Evolutionary conservation across 2,888 invertebrate species (phyloP).

Genomic region (Choreutis nemorana): DNA sequence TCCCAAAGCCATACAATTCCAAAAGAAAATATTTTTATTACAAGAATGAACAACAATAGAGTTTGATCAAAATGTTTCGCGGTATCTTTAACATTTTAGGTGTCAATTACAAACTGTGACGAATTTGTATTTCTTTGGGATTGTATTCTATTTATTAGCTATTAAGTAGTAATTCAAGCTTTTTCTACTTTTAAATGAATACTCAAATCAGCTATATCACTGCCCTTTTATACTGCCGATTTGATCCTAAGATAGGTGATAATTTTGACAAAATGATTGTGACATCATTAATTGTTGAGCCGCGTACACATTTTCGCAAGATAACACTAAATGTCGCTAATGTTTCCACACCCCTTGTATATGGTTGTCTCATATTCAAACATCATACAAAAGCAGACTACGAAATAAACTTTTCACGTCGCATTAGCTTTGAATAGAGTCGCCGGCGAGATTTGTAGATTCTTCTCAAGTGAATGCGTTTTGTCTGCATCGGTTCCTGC

Average conservation of each 20-base stretch:
- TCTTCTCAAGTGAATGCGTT: no score
- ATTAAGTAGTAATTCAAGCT: slow-evolving; percentile 23
- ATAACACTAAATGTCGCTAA: no score
- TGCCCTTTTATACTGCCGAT: slow-evolving; percentile 29
- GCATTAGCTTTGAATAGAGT: no score
- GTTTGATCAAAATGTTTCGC: background rate
- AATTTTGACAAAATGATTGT: slow-evolving; percentile 9
- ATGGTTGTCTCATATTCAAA: no score
- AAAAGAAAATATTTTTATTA: background rate
- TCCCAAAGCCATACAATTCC: slow-evolving; percentile 46
- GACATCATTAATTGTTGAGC: slow-evolving; percentile 6
- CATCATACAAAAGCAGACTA: no score
- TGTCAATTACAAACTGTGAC: slow-evolving; percentile 1
- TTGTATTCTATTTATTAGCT: slow-evolving; percentile 20
- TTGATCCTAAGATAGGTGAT: slow-evolving; percentile 8
- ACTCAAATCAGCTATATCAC: slow-evolving; percentile 43
- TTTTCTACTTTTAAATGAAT: slow-evolving; percentile 22
- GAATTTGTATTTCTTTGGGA: slow-evolving; percentile 47
- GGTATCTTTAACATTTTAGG: background rate
- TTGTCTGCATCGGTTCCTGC: no score
- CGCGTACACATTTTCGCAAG: no score
- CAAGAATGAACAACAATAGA: background rate
- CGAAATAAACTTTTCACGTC: no score
- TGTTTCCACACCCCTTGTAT: no score
- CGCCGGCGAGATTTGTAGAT: no score